These are phyloP conservation scores for Varanus komodoensis DNA, from an alignment of 2,113 vertebrate species.

Conservation along the genomic window DNA sequence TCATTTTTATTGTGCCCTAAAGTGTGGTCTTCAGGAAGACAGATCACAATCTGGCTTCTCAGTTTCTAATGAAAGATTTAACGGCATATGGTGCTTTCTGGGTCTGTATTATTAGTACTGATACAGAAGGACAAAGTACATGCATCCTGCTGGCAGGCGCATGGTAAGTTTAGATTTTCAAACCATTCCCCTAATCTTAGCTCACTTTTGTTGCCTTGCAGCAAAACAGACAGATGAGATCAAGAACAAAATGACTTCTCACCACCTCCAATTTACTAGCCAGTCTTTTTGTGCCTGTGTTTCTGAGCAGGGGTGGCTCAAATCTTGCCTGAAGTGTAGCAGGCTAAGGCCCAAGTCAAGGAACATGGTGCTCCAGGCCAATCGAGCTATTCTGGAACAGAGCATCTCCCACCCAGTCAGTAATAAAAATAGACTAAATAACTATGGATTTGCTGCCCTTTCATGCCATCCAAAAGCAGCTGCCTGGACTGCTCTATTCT, in stretches of 20 bases:
- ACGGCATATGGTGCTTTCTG: background rate
- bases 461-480: background rate
- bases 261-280: background rate
- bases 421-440: no score
- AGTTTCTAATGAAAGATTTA: background rate
- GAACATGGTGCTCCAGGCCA: no score
- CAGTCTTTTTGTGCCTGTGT: constrained; percentile 5
- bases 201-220: background rate
- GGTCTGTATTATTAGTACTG: background rate
- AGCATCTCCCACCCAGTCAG: no score
- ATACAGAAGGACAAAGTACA: background rate
- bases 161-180: background rate
- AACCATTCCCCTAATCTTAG: background rate
- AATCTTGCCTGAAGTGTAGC: background rate
- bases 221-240: background rate
- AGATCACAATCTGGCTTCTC: constrained; percentile 24
- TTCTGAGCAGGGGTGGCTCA: constrained; percentile 10
- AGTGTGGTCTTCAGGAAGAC: background rate
- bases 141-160: background rate
- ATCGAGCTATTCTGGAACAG: no score
- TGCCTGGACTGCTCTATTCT: background rate
- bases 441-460: background rate
- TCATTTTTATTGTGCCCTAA: constrained; percentile 27
- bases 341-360: background rate
- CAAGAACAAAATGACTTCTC: background rate